These are phyloP conservation scores for Xiphorhynchus erythropygius DNA, from an alignment of 2,797 vertebrate genomes.

Conservation along the genomic window DNA sequence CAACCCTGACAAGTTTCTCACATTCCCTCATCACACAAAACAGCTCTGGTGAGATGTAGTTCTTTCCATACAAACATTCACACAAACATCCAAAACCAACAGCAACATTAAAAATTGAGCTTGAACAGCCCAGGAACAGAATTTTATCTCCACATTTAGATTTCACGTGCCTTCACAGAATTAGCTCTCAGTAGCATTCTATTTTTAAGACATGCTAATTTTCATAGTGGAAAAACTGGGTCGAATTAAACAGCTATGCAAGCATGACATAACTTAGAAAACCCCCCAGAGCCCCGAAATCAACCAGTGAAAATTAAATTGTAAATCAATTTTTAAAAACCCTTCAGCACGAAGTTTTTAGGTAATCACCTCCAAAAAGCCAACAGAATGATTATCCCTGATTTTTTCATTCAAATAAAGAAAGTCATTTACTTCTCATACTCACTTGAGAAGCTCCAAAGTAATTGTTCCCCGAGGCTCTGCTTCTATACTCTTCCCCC, in stretches of 20 bases:
- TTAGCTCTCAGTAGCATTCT: background rate
- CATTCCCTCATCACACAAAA: background rate
- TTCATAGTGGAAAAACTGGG: background rate
- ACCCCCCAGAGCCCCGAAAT: background rate
- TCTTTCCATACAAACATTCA: background rate
- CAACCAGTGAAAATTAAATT: background rate
- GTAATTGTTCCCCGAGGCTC: conserved; percentile 95
- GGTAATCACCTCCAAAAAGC: background rate
- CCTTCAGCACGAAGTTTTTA: background rate
- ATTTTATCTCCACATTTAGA: background rate
- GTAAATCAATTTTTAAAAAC: background rate
- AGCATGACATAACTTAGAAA: background rate
- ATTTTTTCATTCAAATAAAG: background rate
- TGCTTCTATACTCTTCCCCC: conserved; percentile 97
- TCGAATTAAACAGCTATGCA: background rate
- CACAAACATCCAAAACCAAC: background rate
- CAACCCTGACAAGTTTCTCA: background rate
- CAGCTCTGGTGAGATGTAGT: background rate
- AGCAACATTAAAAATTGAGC: background rate
- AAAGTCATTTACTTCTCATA: conserved; percentile 14
- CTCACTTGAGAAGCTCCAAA: conserved; percentile 92
- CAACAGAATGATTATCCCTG: background rate
- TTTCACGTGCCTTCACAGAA: background rate
- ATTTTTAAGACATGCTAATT: background rate
- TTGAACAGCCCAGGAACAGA: background rate